Percentiles rank a stretch among this genome's conserved stretches.
Evolutionary conservation across 2,888 invertebrate species (phyloP).

Genomic region (Dione vanillae): DNA sequence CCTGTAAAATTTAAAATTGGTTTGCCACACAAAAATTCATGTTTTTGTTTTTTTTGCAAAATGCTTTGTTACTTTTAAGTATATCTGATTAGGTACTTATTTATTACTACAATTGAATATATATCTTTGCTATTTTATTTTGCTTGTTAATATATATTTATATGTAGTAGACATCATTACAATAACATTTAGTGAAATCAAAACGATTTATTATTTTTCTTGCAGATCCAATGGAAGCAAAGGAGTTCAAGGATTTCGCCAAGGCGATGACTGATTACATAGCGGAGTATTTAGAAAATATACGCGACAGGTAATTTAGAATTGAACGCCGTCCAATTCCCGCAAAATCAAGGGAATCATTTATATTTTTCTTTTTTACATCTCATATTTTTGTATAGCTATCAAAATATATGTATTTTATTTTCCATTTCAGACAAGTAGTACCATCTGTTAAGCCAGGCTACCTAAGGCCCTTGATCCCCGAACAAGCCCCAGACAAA

Average conservation of each 20-base stretch:
- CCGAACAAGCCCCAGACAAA: conserved; percentile 91
- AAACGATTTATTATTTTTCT: neutral
- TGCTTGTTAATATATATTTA: conserved; percentile 11
- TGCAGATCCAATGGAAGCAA: conserved; percentile 89
- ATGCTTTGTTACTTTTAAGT: neutral
- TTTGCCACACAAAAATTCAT: conserved; percentile 57
- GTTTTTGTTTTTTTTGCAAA: conserved; percentile 14
- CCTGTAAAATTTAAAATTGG: conserved; percentile 66
- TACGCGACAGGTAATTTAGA: conserved; percentile 90
- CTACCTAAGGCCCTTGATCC: conserved; percentile 94
- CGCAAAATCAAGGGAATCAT: neutral
- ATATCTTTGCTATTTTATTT: conserved; percentile 2
- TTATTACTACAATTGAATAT: neutral
- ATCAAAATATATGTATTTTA: neutral
- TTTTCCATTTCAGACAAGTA: conserved; percentile 86
- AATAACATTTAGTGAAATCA: neutral
- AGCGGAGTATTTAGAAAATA: conserved; percentile 96
- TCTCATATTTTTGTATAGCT: neutral
- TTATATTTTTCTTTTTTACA: neutral
- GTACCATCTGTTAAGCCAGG: conserved; percentile 97
- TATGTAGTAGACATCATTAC: neutral
- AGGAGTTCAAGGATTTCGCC: conserved; percentile 93
- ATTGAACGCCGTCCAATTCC: neutral
- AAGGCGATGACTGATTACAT: conserved; percentile 98
- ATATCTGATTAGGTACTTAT: neutral